These are phyloP conservation scores for Nomada fabriciana DNA, from an alignment of 2,888 invertebrate genomes.

Conservation along the genomic window DNA sequence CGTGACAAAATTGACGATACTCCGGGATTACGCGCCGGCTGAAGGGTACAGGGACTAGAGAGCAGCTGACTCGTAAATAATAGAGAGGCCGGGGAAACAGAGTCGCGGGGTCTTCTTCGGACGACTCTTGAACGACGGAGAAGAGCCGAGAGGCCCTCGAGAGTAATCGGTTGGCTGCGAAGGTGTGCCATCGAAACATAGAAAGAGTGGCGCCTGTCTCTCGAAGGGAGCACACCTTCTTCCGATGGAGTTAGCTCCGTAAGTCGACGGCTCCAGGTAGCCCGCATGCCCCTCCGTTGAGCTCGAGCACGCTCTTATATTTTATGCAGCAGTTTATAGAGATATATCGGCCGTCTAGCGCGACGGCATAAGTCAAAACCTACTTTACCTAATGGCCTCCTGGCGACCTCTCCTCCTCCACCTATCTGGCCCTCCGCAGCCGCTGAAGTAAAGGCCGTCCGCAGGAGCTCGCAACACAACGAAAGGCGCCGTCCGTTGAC, in stretches of 20 bases:
- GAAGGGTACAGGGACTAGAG: background rate
- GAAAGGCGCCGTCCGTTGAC: conserved; percentile 21
- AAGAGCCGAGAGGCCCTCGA: conserved; percentile 34
- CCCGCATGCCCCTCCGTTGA: background rate
- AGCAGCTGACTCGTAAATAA: conserved; percentile 38
- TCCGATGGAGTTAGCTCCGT: conserved; percentile 39
- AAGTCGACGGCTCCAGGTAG: conserved; percentile 54
- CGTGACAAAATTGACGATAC: conserved; percentile 1
- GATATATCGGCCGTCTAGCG: conserved; percentile 78
- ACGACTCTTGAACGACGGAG: conserved; percentile 2
- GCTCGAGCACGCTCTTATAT: conserved; percentile 73
- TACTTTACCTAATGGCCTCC: conserved; percentile 82
- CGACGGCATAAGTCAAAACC: conserved; percentile 82
- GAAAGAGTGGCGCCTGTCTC: background rate
- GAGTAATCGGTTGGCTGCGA: conserved; percentile 48
- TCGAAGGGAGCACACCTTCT: conserved; percentile 41
- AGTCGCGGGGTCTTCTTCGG: conserved; percentile 8
- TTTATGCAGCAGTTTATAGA: conserved; percentile 80
- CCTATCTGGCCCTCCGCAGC: conserved; percentile 39
- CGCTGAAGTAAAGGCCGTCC: conserved; percentile 58
- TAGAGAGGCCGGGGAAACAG: conserved; percentile 22
- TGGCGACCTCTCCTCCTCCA: conserved; percentile 67
- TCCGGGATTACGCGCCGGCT: background rate
- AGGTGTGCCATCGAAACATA: conserved; percentile 32
- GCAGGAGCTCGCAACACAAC: conserved; percentile 52